Conservation (phyloP, 1,140 invertebrate species). For the Drosophila arizonae region DNA sequence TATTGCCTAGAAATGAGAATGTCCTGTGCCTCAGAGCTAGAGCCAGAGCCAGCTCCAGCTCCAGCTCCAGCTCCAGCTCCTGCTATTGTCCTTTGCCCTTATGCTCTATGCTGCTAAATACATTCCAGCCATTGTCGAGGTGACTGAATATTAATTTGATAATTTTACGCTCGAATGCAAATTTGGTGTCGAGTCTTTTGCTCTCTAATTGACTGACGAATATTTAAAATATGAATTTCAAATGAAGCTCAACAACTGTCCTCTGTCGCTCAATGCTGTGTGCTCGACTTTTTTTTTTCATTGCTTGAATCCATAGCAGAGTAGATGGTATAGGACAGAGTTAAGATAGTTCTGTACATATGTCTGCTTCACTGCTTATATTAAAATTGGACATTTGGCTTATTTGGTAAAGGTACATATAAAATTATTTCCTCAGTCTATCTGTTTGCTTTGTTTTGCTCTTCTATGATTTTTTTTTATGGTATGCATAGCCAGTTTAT, state of each 20-base stretch:
- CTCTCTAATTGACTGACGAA: slow-evolving; percentile 77
- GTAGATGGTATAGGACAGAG: too few species aligned
- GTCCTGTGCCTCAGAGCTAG: neutral
- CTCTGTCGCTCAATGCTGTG: neutral
- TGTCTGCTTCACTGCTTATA: too few species aligned
- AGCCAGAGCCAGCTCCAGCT: neutral
- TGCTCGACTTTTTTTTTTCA: neutral
- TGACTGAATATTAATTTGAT: slow-evolving; percentile 78
- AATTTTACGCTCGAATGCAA: slow-evolving; percentile 77
- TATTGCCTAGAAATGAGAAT: slow-evolving; percentile 46
- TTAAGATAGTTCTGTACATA: too few species aligned
- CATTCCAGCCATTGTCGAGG: slow-evolving; percentile 22
- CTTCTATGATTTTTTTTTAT: too few species aligned
- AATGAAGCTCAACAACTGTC: slow-evolving; percentile 62
- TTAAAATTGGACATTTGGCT: too few species aligned
- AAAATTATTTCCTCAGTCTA: too few species aligned
- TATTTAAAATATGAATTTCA: slow-evolving; percentile 79
- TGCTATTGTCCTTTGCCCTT: neutral
- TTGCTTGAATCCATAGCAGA: too few species aligned
- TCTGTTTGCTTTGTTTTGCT: too few species aligned
- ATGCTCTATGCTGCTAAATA: neutral
- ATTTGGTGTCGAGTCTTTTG: slow-evolving; percentile 77
- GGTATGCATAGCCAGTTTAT: too few species aligned
- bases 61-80: neutral
- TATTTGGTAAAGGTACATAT: too few species aligned